Base-by-base conservation (phyloP, 1,140 invertebrate species). In the Berghia stephanieae region DNA sequence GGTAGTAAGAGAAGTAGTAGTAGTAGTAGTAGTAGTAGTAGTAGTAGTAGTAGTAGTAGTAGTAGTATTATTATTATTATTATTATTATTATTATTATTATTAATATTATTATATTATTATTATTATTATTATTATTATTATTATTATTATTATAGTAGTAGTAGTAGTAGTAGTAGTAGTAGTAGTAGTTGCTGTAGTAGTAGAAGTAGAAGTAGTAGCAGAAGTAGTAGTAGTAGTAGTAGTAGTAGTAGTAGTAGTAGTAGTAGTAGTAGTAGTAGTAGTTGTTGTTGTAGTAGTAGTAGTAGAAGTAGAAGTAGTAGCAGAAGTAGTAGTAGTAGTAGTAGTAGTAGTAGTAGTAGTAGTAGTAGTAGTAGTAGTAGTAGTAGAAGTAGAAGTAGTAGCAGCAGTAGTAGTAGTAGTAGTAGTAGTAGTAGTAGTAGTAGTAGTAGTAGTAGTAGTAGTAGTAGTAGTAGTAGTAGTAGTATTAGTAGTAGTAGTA, bases 191-290 rank as follows among this genome's bases (percentile, higher is more conserved):
- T n/a, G n/a, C n/a, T n/a, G n/a, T n/a, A n/a, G n/a, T n/a, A n/a
- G n/a, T n/a, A n/a, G n/a, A n/a, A n/a, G n/a, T n/a, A n/a, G n/a
- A n/a, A n/a, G n/a, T n/a, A n/a, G n/a, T n/a, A n/a, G 46, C n/a
- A 49, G 46, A 13, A 49, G 10, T n/a, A 49, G 46, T 49, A 49
- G 46, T 49, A 49, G 46, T 49, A 49, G n/a, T 49, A 49, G 46
- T 49, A 49, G 46, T 49, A 49, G 46, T 49, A 49, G 46, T 49
- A 49, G 46, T 49, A 49, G 46, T 49, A 49, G n/a, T n/a, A 60
- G 55, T 60, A 60, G 55, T 60, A 60, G 55, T 60, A 60, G 55
- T 60, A 60, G 55, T 60, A 60, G 55, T 60, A 60, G n/a, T 60
- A 60, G 21, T 60, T 24, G 21, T 60, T 24, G 55, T 60, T 24